Percentiles rank a stretch among this genome's conserved stretches.
These are phyloP conservation scores for Spinus olivaceus DNA, from an alignment of 2,797 vertebrate genomes.

Conservation along the genomic window DNA sequence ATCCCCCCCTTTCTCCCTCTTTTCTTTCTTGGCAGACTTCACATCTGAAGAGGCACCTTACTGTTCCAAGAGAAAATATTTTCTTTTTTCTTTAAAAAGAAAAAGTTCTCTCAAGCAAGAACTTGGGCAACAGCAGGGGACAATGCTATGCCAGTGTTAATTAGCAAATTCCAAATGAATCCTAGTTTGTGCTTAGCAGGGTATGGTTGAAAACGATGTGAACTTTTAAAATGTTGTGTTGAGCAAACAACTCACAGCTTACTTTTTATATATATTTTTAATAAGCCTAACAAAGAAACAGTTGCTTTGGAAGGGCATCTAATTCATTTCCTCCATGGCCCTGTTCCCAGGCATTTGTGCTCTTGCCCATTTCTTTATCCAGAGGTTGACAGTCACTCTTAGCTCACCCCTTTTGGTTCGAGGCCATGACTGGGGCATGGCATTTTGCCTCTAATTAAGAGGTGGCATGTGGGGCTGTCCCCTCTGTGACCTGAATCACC, in stretches of 20 bases:
- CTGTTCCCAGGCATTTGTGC: conserved; percentile 19
- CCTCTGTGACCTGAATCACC: neutral
- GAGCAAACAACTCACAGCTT: neutral
- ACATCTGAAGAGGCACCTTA: conserved; percentile 28
- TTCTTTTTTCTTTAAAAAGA: conserved; percentile 13
- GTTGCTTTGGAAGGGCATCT: neutral
- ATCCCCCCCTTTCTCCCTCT: neutral
- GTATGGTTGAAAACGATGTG: neutral
- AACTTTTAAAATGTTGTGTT: conserved; percentile 29
- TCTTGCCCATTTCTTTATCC: neutral
- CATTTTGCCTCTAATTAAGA: conserved; percentile 28
- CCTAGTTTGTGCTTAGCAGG: conserved; percentile 33
- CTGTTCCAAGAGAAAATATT: conserved; percentile 39
- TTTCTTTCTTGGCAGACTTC: neutral
- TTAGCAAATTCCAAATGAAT: conserved; percentile 58
- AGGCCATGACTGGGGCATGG: neutral
- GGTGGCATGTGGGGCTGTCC: neutral
- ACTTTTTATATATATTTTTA: neutral
- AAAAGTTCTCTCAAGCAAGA: conserved; percentile 46
- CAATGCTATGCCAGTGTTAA: conserved; percentile 51
- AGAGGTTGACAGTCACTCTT: neutral
- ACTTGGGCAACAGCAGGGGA: conserved; percentile 52
- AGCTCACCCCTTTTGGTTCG: neutral
- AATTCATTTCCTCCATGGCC: neutral
- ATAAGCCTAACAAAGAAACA: conserved; percentile 14